Conservation (phyloP, 2,113 vertebrate species). For the Turnix velox region DNA sequence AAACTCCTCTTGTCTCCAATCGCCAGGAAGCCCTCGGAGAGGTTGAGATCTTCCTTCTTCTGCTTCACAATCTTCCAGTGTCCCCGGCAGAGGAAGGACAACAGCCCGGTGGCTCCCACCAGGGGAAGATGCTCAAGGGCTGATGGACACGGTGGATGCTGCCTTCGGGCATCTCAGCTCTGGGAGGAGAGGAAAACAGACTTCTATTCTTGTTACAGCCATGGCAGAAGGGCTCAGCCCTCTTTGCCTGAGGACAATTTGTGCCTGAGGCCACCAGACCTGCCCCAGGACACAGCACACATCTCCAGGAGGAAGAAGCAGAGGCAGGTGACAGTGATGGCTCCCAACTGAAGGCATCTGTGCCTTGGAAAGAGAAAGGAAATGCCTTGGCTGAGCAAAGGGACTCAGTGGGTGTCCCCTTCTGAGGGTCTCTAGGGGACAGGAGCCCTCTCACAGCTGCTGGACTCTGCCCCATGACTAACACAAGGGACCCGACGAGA, state of each 20-base stretch:
- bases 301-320: not conserved
- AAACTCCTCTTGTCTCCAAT: not conserved
- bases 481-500: not conserved
- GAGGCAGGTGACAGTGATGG: accelerated
- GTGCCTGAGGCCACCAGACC: not conserved
- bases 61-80: not conserved
- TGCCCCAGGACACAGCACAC: not conserved
- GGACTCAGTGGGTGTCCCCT: not conserved
- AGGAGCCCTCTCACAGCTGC: not conserved
- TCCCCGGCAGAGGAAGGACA: not conserved
- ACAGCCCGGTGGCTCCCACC: not conserved
- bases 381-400: not conserved
- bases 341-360: accelerated
- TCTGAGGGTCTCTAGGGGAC: accelerated
- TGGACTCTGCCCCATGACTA: constrained; percentile 5
- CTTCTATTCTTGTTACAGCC: accelerated
- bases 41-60: not conserved
- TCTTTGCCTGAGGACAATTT: accelerated
- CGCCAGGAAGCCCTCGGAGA: accelerated
- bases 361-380: not conserved
- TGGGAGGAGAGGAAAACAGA: accelerated
- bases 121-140: not conserved
- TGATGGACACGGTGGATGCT: not conserved
- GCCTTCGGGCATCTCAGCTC: accelerated
- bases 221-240: accelerated